Base-by-base conservation (phyloP, 1,140 invertebrate genomes). In the Neodiprion pinetum region DNA sequence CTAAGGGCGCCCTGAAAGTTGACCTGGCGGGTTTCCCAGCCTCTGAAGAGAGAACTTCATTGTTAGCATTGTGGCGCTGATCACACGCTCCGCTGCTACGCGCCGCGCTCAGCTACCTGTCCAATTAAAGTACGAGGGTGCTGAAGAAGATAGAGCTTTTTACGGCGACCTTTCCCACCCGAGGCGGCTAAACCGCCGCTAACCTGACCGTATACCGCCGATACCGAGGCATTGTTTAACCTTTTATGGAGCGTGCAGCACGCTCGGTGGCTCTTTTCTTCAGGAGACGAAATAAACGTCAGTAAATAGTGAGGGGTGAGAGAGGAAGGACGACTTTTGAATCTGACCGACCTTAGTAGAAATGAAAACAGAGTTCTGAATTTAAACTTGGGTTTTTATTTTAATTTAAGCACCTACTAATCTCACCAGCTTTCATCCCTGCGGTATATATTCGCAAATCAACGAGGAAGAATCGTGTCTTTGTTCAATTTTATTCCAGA, bases 121-220 rank as follows among this genome's bases (percentile, higher is more conserved):
- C 53, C 53, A 61, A 61, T 61, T 61, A 61, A 61, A 61, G 53
- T 61, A 61, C 53, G 8, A 61, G 53, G 53, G 53, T 61, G 53
- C 53, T 61, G 8, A 61, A 61, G 4, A 61, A 61, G 53, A 61
- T 61, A 61, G 53, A 9, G 53, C 4, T 61, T 61, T 61, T 61
- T 61, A 61, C n/a, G n/a, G 53, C 28, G 28, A 1, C 28, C 28
- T 40, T 40, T 3, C 28, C 28, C 28, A 5, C 28, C 28, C 28
- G 28, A 40, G 28, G 28, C 5, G 28, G 8, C 53, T 61, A 12
- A 17, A 61, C 53, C 53, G 9, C 11, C n/a, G 53, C 53, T 61
- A 5, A 8, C 7, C 53, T 14, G 53, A 61, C 53, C 28, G 28
- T 40, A 40, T 40, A 40, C 28, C 53, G 53, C 53, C 53, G 53